phyloP scores from a whole-genome alignment of 2,888 invertebrate species.

The Ligdia adustata region DNA sequence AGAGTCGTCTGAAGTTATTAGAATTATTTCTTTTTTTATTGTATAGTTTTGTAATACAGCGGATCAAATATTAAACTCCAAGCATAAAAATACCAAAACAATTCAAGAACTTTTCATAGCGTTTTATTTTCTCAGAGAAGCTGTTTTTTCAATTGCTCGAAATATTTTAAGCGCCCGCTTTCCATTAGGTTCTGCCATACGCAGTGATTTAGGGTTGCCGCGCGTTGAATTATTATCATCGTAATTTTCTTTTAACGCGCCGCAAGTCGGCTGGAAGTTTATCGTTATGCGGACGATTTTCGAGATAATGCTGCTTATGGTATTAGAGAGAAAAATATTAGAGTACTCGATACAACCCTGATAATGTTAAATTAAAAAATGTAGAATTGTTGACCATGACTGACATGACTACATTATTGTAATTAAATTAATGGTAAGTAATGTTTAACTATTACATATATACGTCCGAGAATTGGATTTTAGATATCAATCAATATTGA shows the following conservation, averaged over 20 bases:
- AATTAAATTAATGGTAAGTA: too few species aligned
- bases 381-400: too few species aligned
- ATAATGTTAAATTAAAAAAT: too few species aligned
- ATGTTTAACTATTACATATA: too few species aligned
- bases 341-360: too few species aligned
- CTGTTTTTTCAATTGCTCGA: conserved; percentile 59
- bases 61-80: not conserved
- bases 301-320: conserved; percentile 26
- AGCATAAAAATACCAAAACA: conserved; percentile 7
- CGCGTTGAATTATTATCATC: conserved; percentile 54
- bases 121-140: conserved; percentile 29
- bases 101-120: conserved; percentile 1
- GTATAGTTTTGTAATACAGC: too few species aligned
- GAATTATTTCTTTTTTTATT: too few species aligned
- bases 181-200: conserved; percentile 62
- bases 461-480: too few species aligned
- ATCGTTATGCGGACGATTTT: conserved; percentile 41
- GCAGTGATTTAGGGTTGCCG: conserved; percentile 61
- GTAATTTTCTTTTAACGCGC: conserved; percentile 49
- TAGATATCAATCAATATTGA: too few species aligned
- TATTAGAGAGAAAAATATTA: conserved; percentile 21
- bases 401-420: too few species aligned
- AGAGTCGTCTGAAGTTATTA: too few species aligned
- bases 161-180: conserved; percentile 57
- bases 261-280: conserved; percentile 48